phyloP scores from a whole-genome alignment of 2,113 vertebrate genomes.

The Anoura caudifer region DNA sequence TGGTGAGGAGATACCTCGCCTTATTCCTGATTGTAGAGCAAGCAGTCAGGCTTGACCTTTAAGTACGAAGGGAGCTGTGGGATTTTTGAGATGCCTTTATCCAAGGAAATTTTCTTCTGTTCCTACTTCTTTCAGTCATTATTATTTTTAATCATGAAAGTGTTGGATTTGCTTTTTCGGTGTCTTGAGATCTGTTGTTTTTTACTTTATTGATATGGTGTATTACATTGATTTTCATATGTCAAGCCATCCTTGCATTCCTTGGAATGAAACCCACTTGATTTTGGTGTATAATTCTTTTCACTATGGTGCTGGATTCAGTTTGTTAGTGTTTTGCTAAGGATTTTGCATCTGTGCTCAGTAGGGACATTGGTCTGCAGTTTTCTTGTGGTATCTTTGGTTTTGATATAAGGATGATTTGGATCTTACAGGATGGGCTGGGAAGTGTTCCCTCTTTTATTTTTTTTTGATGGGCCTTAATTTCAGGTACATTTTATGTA shows the following conservation, averaged over 20 bases:
- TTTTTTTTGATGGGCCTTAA: background rate
- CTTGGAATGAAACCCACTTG: background rate
- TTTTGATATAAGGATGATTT: background rate
- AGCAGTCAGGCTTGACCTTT: background rate
- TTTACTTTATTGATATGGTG: background rate
- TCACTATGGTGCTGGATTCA: background rate
- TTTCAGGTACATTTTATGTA: background rate
- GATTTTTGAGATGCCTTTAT: background rate
- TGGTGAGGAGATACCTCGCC: background rate
- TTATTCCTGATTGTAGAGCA: no score
- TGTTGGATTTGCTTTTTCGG: background rate
- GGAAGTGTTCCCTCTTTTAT: background rate
- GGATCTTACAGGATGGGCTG: background rate
- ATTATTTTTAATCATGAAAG: background rate
- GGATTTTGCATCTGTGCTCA: background rate
- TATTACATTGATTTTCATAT: background rate
- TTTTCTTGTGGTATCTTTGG: background rate
- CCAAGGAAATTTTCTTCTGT: background rate
- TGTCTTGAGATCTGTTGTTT: background rate
- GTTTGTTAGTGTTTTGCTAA: background rate
- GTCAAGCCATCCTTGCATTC: background rate
- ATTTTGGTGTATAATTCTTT: background rate
- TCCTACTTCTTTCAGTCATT: background rate
- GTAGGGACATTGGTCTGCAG: background rate
- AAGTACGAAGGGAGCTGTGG: no score